Conservation (phyloP, 2,113 vertebrate genomes). For the Percopsis transmontana region DNA sequence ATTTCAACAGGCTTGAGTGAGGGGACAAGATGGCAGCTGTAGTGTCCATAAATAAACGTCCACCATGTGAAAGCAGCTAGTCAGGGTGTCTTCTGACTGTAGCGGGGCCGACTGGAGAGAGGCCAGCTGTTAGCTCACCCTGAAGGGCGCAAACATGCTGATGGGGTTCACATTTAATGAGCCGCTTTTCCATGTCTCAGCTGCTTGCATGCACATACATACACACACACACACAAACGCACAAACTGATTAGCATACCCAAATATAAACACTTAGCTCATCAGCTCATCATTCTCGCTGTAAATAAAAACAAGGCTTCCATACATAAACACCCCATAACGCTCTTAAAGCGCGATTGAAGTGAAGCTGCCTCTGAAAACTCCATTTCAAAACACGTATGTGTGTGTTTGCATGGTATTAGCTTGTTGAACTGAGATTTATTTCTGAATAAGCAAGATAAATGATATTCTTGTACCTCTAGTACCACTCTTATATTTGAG, state of each 20-base stretch:
- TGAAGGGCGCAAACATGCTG: conserved; percentile 69
- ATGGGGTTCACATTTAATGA: conserved; percentile 64
- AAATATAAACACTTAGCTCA: conserved; percentile 34
- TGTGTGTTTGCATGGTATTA: too few species aligned
- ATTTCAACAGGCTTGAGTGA: too few species aligned
- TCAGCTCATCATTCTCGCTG: conserved; percentile 20
- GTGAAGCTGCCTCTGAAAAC: background rate
- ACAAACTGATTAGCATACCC: conserved; percentile 26
- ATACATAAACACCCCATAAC: background rate
- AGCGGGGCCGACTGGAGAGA: conserved; percentile 6
- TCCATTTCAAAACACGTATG: background rate
- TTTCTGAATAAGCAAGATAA: too few species aligned
- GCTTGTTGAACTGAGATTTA: too few species aligned
- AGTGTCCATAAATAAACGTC: conserved; percentile 33
- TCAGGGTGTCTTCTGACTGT: background rate
- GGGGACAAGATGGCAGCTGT: background rate
- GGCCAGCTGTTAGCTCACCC: conserved; percentile 66
- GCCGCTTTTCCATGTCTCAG: conserved; percentile 52
- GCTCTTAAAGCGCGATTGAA: background rate
- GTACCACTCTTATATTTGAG: too few species aligned
- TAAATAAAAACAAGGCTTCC: conserved; percentile 41
- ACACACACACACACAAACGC: conserved; percentile 23
- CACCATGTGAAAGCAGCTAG: background rate
- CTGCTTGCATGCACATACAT: conserved; percentile 27
- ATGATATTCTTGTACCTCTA: too few species aligned